Percentiles rank a stretch among this genome's conserved stretches.
phyloP scores from a whole-genome alignment of 2,888 invertebrate species.

The Psylliodes chrysocephalus region DNA sequence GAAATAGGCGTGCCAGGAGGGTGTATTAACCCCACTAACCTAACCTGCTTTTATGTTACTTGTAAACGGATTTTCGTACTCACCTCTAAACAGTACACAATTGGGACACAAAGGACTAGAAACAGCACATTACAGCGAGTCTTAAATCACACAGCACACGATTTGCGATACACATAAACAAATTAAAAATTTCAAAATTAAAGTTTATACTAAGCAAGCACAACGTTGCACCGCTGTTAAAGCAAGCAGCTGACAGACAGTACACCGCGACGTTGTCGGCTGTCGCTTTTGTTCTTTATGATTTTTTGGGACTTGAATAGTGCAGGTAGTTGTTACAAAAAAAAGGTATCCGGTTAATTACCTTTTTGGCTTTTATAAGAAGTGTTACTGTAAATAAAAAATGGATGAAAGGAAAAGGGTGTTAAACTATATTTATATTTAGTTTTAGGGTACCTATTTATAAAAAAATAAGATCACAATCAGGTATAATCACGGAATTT shows the following conservation, averaged over 20 bases:
- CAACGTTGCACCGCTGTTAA: conserved; percentile 72
- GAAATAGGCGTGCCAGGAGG: conserved; percentile 56
- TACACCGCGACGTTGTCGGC: conserved; percentile 57
- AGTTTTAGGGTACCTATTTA: too few relatives aligned
- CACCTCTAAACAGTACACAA: conserved; percentile 53
- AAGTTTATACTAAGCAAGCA: conserved; percentile 63
- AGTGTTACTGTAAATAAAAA: too few relatives aligned
- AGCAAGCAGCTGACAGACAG: conserved; percentile 75
- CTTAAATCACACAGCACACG: conserved; percentile 58
- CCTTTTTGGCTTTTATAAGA: not conserved
- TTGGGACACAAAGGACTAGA: conserved; percentile 48
- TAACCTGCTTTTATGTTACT: conserved; percentile 34
- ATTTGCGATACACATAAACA: conserved; percentile 64
- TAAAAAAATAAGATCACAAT: too few relatives aligned
- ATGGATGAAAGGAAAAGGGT: too few relatives aligned
- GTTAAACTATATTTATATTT: too few relatives aligned
- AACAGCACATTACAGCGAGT: conserved; percentile 51
- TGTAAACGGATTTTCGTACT: conserved; percentile 29
- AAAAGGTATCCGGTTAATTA: not conserved
- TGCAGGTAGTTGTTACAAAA: not conserved
- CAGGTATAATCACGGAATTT: too few relatives aligned
- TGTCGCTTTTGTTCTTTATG: conserved; percentile 34
- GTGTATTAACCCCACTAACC: conserved; percentile 34
- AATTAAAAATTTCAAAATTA: conserved; percentile 63
- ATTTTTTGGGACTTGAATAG: not conserved